These are phyloP conservation scores for Myotis findleyi DNA, from an alignment of 2,797 vertebrate genomes.

Conservation along the genomic window DNA sequence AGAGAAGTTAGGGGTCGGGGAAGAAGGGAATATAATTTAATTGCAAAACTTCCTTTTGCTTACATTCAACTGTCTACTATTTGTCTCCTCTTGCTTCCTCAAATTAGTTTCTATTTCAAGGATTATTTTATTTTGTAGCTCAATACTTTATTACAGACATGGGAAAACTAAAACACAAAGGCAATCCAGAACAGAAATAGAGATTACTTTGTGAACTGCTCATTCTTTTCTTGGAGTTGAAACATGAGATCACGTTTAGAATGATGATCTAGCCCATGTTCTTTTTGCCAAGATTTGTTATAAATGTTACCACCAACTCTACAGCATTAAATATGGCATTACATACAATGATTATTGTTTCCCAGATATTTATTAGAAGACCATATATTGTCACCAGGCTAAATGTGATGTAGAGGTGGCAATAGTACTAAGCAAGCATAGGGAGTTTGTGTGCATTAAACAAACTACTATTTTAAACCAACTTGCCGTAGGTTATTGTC, in stretches of 20 bases:
- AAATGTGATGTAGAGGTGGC: background rate
- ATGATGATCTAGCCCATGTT: background rate
- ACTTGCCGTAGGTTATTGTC: background rate
- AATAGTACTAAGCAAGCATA: background rate
- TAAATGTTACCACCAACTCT: background rate
- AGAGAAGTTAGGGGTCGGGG: background rate
- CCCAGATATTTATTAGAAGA: background rate
- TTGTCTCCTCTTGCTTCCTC: background rate
- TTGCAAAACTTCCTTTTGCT: background rate
- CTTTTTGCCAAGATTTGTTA: background rate
- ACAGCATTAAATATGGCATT: background rate
- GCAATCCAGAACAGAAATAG: conserved; percentile 3
- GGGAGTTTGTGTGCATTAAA: background rate
- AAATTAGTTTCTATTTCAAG: conserved; percentile 47
- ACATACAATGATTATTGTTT: background rate
- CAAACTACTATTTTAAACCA: background rate
- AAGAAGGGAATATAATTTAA: background rate
- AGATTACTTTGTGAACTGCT: background rate
- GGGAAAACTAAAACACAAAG: conserved; percentile 24
- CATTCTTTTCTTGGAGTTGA: conserved; percentile 11
- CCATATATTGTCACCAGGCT: background rate
- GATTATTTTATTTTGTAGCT: background rate
- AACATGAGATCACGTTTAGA: background rate
- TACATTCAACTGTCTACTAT: background rate
- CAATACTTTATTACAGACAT: background rate